Evolutionary conservation across 92 coral and sea anemone genomes (phyloP).

Genomic region (Paragorgia papillata): DNA sequence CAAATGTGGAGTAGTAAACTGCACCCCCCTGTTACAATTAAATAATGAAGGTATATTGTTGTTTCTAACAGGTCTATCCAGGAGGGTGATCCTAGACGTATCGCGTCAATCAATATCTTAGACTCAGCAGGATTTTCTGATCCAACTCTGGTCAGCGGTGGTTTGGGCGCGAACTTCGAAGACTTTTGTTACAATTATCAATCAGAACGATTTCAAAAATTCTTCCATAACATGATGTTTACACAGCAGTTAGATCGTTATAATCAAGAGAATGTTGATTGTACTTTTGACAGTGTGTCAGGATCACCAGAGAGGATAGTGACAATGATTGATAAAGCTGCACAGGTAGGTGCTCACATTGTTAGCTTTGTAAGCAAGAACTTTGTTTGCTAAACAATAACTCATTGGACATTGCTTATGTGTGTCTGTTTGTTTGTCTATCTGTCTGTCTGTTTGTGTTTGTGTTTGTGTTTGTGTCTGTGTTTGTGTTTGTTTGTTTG

Average conservation of each 20-base stretch:
- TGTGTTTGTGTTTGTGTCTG: no score
- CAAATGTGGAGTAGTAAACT: no score
- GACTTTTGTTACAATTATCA: slow-evolving; percentile 94
- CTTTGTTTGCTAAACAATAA: background rate
- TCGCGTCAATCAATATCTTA: slow-evolving; percentile 84
- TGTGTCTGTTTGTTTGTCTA: no score
- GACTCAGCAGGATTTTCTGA: slow-evolving; percentile 97
- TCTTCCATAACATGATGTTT: slow-evolving; percentile 96
- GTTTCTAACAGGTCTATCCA: slow-evolving; percentile 91
- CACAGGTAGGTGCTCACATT: slow-evolving; percentile 65
- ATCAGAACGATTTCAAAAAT: slow-evolving; percentile 92
- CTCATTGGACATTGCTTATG: no score
- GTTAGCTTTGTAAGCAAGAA: background rate
- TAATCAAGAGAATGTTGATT: slow-evolving; percentile 93
- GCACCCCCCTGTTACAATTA: no score
- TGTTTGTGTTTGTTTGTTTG: no score
- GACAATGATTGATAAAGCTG: slow-evolving; percentile 90
- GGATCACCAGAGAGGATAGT: slow-evolving; percentile 91
- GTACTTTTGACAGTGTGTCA: slow-evolving; percentile 88
- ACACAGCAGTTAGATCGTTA: slow-evolving; percentile 89
- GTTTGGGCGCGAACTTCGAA: slow-evolving; percentile 78
- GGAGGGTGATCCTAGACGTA: slow-evolving; percentile 72
- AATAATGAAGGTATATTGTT: no score
- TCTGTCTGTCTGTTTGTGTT: no score
- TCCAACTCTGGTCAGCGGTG: slow-evolving; percentile 64